Conservation (phyloP, 2,113 vertebrate species). For the Blennius ocellaris region DNA sequence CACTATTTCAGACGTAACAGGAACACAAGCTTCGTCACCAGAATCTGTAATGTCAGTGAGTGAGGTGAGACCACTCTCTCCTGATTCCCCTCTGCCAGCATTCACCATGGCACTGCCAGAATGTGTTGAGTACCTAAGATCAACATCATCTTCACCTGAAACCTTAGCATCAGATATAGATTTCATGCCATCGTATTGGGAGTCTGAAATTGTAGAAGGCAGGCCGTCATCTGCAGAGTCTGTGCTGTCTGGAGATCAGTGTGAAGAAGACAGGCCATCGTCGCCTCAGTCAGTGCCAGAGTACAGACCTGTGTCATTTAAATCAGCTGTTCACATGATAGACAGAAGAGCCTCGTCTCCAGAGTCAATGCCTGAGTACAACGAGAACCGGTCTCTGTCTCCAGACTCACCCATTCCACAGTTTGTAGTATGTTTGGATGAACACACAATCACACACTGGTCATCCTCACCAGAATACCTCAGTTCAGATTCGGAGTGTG, state of each 20-base stretch:
- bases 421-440: slow-evolving; percentile 33
- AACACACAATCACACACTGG: background rate
- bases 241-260: slow-evolving; percentile 4
- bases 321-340: slow-evolving; percentile 27
- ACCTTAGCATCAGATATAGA: slow-evolving; percentile 35
- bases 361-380: slow-evolving; percentile 58
- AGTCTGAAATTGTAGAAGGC: slow-evolving; percentile 12
- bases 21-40: slow-evolving; percentile 55
- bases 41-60: slow-evolving; percentile 63
- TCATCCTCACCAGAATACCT: slow-evolving; percentile 67
- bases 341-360: slow-evolving; percentile 68
- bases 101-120: slow-evolving; percentile 40
- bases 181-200: slow-evolving; percentile 10
- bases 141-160: slow-evolving; percentile 41
- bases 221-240: slow-evolving; percentile 54
- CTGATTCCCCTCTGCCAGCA: slow-evolving; percentile 67
- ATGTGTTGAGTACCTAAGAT: slow-evolving; percentile 26
- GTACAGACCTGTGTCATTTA: slow-evolving; percentile 40
- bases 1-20: slow-evolving; percentile 20
- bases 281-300: slow-evolving; percentile 53
- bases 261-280: slow-evolving; percentile 18
- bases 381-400: slow-evolving; percentile 60
- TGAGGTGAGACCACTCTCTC: slow-evolving; percentile 58
- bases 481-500: slow-evolving; percentile 57
- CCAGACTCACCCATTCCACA: slow-evolving; percentile 74